These are phyloP conservation scores for Silvanus unidentatus DNA, from an alignment of 2,888 invertebrate genomes.

Conservation along the genomic window DNA sequence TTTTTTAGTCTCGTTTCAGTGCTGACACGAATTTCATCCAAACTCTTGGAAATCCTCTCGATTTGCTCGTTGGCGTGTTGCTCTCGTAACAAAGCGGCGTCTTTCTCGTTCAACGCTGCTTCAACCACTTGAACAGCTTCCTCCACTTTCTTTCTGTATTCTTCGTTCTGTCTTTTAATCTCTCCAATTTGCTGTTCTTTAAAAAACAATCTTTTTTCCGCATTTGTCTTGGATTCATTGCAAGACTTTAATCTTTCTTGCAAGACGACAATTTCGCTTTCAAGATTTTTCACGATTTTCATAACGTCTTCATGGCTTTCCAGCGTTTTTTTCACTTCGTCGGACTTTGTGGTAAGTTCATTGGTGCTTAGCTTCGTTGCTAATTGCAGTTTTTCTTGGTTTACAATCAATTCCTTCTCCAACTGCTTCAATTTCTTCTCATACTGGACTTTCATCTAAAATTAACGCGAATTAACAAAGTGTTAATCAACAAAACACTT, in stretches of 20 bases:
- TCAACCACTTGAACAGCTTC: slow-evolving; percentile 56
- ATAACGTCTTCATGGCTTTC: slow-evolving; percentile 52
- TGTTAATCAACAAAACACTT: background rate
- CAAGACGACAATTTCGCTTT: slow-evolving; percentile 48
- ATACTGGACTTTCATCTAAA: slow-evolving; percentile 48
- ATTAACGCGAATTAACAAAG: slow-evolving; percentile 1
- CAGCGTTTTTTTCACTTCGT: slow-evolving; percentile 26
- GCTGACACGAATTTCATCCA: too few relatives aligned
- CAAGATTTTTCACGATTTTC: slow-evolving; percentile 41
- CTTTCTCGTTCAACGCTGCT: slow-evolving; percentile 53
- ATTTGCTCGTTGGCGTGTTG: slow-evolving; percentile 30
- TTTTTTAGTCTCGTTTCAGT: slow-evolving; percentile 52
- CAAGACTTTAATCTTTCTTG: slow-evolving; percentile 42
- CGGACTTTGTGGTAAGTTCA: slow-evolving; percentile 52
- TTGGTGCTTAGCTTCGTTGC: slow-evolving; percentile 13
- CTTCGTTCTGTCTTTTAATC: slow-evolving; percentile 45
- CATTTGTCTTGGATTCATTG: slow-evolving; percentile 32
- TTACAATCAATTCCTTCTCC: slow-evolving; percentile 36
- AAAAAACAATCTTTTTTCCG: slow-evolving; percentile 45
- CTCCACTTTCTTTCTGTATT: slow-evolving; percentile 51
- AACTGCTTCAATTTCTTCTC: slow-evolving; percentile 52
- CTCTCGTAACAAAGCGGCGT: slow-evolving; percentile 50
- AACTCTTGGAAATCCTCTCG: background rate
- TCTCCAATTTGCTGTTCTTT: slow-evolving; percentile 42
- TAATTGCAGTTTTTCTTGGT: slow-evolving; percentile 20